Evolutionary conservation across 2,797 vertebrate species (phyloP).

Genomic region (Microctenopoma steveboyesi): DNA sequence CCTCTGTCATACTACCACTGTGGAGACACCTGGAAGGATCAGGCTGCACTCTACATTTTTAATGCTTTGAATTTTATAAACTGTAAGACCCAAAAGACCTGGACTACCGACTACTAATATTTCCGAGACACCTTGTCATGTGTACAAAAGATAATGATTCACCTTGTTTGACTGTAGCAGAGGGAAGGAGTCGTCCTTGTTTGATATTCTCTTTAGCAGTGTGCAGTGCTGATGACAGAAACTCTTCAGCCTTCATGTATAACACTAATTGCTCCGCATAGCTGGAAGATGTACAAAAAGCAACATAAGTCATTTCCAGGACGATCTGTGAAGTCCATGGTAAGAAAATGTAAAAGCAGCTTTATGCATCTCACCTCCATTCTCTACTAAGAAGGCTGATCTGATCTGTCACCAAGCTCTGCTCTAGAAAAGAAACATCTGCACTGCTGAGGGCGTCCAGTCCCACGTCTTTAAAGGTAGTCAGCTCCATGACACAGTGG

Average conservation of each 20-base stretch:
- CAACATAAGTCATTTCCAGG: neutral
- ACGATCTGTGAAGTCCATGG: neutral
- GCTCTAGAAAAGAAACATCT: conserved; percentile 88
- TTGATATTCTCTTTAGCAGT: conserved; percentile 91
- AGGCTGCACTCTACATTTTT: neutral
- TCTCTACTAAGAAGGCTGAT: conserved; percentile 95
- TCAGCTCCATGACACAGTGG: conserved; percentile 92
- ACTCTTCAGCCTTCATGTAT: conserved; percentile 95
- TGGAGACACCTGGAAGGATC: neutral
- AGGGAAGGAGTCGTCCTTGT: conserved; percentile 89
- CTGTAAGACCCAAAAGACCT: neutral
- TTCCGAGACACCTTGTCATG: conserved; percentile 2
- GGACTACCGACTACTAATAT: neutral
- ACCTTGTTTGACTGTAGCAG: conserved; percentile 94
- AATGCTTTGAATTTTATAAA: neutral
- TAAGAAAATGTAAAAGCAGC: neutral
- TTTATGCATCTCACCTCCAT: conserved; percentile 88
- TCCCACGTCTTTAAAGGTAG: conserved; percentile 85
- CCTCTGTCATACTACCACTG: neutral
- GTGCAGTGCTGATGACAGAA: conserved; percentile 89
- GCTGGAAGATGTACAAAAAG: conserved; percentile 74
- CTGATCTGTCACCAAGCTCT: conserved; percentile 95
- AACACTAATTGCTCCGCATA: conserved; percentile 94
- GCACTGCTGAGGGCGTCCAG: conserved; percentile 74
- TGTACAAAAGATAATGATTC: conserved; percentile 14